A percentile compares a stretch with the other conserved stretches of the same genome.
These are phyloP conservation scores for Anaspis maculata DNA, from an alignment of 2,888 invertebrate species.

Conservation along the genomic window DNA sequence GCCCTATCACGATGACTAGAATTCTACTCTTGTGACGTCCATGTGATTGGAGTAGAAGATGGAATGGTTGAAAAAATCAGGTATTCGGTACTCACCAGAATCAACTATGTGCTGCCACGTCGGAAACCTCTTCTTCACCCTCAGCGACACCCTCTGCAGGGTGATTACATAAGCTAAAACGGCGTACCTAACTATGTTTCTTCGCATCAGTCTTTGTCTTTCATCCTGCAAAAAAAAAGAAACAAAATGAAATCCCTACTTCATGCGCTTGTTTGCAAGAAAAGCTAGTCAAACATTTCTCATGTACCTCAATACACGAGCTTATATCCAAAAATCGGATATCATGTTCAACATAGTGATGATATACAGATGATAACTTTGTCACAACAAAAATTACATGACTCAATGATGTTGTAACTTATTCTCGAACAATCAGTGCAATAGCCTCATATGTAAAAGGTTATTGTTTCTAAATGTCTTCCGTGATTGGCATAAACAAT, in stretches of 20 bases:
- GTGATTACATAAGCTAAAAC: slow-evolving; percentile 85
- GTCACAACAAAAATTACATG: slow-evolving; percentile 4
- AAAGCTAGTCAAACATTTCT: too few species aligned
- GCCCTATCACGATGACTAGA: too few species aligned
- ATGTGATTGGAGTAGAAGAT: too few species aligned
- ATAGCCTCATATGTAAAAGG: slow-evolving; percentile 12
- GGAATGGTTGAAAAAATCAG: too few species aligned
- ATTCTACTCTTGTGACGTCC: too few species aligned
- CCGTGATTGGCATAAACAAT: slow-evolving; percentile 1
- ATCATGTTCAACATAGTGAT: too few species aligned
- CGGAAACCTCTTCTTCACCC: slow-evolving; percentile 82
- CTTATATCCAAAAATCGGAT: too few species aligned
- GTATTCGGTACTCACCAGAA: slow-evolving; percentile 66
- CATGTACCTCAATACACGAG: too few species aligned
- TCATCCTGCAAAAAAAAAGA: slow-evolving; percentile 59
- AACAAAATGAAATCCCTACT: too few species aligned
- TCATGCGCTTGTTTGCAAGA: too few species aligned
- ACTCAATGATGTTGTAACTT: slow-evolving; percentile 5
- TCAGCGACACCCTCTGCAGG: slow-evolving; percentile 75
- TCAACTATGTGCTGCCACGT: slow-evolving; percentile 86
- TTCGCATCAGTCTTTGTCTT: slow-evolving; percentile 77
- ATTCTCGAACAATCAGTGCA: slow-evolving; percentile 10
- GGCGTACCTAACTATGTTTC: slow-evolving; percentile 84
- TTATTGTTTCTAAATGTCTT: slow-evolving; percentile 17
- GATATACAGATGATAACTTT: too few species aligned